These are phyloP conservation scores for Biston betularia DNA, from an alignment of 2,888 invertebrate genomes.

Conservation along the genomic window DNA sequence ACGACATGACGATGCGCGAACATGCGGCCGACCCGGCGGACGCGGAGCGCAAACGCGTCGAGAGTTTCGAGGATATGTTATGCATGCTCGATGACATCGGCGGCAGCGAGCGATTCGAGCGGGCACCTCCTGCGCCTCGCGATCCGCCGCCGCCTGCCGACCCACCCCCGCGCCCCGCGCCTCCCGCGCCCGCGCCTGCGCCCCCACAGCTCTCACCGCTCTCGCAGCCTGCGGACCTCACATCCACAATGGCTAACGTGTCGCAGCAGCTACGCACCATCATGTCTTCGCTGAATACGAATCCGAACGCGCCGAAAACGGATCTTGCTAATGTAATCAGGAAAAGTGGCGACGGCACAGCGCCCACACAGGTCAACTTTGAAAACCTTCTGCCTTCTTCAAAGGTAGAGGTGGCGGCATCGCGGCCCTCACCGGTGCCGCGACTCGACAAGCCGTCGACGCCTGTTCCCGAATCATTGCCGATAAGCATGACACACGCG, in stretches of 20 bases:
- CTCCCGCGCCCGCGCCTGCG: conserved; percentile 74
- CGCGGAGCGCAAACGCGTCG: conserved; percentile 85
- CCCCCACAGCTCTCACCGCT: conserved; percentile 90
- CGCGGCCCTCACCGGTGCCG: conserved; percentile 74
- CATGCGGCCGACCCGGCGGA: conserved; percentile 82
- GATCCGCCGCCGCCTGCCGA: conserved; percentile 3
- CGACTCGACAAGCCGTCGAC: conserved; percentile 71
- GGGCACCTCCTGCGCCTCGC: conserved; percentile 33
- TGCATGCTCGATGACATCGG: conserved; percentile 89
- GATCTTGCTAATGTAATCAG: conserved; percentile 81
- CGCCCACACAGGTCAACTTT: conserved; percentile 82
- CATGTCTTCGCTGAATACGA: conserved; percentile 87
- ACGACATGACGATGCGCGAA: conserved; percentile 87
- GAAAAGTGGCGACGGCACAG: conserved; percentile 69
- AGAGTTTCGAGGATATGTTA: conserved; percentile 89
- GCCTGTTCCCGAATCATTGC: conserved; percentile 62
- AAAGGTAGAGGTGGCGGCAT: conserved; percentile 76
- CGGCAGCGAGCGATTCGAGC: conserved; percentile 38
- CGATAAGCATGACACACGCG: conserved; percentile 74
- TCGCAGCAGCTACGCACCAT: conserved; percentile 89
- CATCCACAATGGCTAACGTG: conserved; percentile 90
- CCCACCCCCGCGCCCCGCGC: conserved; percentile 27
- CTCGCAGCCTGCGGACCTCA: conserved; percentile 90
- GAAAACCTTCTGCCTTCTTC: conserved; percentile 82
- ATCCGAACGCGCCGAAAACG: conserved; percentile 77